A percentile compares a stretch with the other conserved stretches of the same genome.
These are phyloP conservation scores for Globia sparganii DNA, from an alignment of 2,888 invertebrate species.

Conservation along the genomic window DNA sequence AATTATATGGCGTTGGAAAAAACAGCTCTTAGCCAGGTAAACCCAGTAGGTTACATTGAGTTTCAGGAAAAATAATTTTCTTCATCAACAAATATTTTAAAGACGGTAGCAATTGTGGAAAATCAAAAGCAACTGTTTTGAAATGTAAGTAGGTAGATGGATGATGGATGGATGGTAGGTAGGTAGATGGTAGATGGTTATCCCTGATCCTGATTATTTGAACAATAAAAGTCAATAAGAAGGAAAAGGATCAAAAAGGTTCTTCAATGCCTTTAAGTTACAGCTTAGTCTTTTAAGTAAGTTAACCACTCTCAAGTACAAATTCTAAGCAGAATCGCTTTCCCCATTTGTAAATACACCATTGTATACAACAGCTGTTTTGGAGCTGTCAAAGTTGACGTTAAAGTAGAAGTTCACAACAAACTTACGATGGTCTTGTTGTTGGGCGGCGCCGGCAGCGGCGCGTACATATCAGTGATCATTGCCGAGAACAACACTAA, in stretches of 20 bases:
- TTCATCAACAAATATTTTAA: neutral
- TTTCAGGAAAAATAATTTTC: neutral
- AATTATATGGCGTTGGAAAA: too few species aligned
- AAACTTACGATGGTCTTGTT: slow-evolving; percentile 87
- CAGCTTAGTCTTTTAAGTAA: neutral
- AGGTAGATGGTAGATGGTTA: neutral
- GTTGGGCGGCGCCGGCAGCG: slow-evolving; percentile 83
- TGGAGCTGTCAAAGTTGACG: slow-evolving; percentile 61
- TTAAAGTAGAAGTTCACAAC: slow-evolving; percentile 55
- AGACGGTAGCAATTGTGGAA: neutral
- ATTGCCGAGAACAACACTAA: slow-evolving; percentile 81
- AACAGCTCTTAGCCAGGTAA: too few species aligned
- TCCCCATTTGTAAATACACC: slow-evolving; percentile 38
- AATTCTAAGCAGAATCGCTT: slow-evolving; percentile 3
- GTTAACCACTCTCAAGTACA: neutral
- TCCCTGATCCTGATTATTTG: neutral
- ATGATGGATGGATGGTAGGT: too few species aligned
- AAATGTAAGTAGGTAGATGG: neutral
- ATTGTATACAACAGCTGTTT: slow-evolving; percentile 60
- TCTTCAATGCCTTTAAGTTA: neutral
- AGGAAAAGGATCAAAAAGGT: neutral
- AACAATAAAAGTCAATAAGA: neutral
- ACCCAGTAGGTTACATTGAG: neutral
- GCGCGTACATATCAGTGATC: slow-evolving; percentile 89
- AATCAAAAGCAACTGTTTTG: neutral